A percentile compares a stretch with the other conserved stretches of the same genome.
These are phyloP conservation scores for Formica exsecta DNA, from an alignment of 1,140 invertebrate species.

Conservation along the genomic window DNA sequence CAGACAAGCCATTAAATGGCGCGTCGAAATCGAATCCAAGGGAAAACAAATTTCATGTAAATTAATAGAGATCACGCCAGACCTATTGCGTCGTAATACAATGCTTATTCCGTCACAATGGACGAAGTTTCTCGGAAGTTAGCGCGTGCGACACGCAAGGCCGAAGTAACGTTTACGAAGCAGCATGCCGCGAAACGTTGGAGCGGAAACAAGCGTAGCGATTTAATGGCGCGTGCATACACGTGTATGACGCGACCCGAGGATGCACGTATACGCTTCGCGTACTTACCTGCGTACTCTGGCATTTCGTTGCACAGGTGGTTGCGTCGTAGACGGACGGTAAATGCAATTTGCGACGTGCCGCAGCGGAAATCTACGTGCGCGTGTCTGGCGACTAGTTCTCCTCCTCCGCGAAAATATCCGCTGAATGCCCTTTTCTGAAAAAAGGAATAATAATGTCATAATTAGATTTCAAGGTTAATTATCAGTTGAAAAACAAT, in stretches of 20 bases:
- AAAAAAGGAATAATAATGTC: constrained; percentile 18
- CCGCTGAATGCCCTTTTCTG: constrained; percentile 27
- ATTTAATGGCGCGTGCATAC: constrained; percentile 48
- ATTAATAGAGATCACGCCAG: constrained; percentile 6
- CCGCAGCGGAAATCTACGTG: constrained; percentile 2
- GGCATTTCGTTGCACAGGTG: constrained; percentile 71
- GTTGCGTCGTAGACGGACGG: constrained; percentile 43
- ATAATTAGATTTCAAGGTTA: constrained; percentile 34
- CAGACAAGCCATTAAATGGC: neutral
- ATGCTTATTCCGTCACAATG: constrained; percentile 15
- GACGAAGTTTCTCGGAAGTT: constrained; percentile 60
- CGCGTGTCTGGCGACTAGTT: neutral
- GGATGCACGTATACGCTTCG: constrained; percentile 34
- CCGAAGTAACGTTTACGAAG: constrained; percentile 41
- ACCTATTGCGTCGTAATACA: neutral
- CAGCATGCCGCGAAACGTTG: constrained; percentile 8
- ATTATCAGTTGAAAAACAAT: neutral
- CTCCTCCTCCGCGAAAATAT: constrained; percentile 13
- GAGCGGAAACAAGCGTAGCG: constrained; percentile 23
- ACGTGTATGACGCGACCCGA: neutral
- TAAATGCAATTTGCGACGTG: constrained; percentile 25
- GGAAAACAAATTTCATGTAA: constrained; percentile 28
- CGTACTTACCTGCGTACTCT: constrained; percentile 56
- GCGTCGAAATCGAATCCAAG: neutral
- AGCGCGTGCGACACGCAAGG: constrained; percentile 49